These are phyloP conservation scores for Strigops habroptila DNA, from an alignment of 2,113 vertebrate species.

Conservation along the genomic window DNA sequence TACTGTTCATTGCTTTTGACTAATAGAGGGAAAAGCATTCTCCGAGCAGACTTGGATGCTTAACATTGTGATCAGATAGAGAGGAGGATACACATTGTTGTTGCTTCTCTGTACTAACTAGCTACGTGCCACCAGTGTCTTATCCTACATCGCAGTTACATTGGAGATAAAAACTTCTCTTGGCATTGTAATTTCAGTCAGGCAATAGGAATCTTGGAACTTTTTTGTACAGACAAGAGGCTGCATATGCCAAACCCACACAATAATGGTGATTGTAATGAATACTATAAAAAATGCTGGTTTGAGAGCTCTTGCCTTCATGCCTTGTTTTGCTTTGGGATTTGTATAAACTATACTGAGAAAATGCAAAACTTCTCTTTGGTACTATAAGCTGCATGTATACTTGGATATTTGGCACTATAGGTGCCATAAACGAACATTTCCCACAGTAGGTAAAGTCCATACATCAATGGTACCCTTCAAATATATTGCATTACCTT, in stretches of 20 bases:
- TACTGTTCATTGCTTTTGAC: not conserved
- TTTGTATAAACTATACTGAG: not conserved
- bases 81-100: not conserved
- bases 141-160: not conserved
- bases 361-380: not conserved
- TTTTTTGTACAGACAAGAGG: not conserved
- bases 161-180: not conserved
- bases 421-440: not conserved
- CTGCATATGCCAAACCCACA: not conserved
- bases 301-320: not conserved
- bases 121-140: rapidly evolving
- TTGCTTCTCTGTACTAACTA: not conserved
- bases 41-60: not conserved
- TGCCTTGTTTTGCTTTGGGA: not conserved
- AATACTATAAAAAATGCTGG: not conserved
- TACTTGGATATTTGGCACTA: not conserved
- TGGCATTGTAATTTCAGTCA: not conserved
- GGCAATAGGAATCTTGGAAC: not conserved
- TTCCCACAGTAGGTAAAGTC: not conserved
- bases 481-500: not conserved
- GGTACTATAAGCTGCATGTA: not conserved
- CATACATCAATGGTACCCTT: not conserved
- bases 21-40: not conserved
- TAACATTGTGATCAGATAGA: not conserved
- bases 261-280: not conserved